Evolutionary conservation across 2,888 invertebrate genomes (phyloP).

Genomic region (Drosophila macrothrix): DNA sequence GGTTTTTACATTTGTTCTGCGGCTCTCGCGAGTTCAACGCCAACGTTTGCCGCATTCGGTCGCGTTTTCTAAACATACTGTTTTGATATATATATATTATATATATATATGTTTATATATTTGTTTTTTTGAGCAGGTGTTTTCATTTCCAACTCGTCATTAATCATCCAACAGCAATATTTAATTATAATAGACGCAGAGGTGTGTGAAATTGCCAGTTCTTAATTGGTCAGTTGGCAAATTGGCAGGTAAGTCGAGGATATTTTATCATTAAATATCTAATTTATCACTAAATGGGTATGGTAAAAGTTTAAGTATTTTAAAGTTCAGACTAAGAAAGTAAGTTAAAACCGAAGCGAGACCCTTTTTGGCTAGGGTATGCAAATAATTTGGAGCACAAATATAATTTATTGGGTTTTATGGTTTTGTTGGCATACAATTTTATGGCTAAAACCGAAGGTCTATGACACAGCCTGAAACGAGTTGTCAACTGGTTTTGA

Average conservation of each 20-base stretch:
- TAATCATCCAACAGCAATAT: constrained; percentile 19
- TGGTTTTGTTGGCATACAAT: constrained; percentile 32
- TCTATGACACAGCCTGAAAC: constrained; percentile 62
- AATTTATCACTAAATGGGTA: not conserved
- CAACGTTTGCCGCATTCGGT: constrained; percentile 56
- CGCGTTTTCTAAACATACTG: constrained; percentile 16
- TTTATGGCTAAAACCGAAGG: constrained; percentile 29
- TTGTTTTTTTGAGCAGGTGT: constrained; percentile 18
- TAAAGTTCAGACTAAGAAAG: not conserved
- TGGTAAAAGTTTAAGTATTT: not conserved
- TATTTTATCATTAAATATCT: not conserved
- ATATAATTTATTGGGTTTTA: constrained; percentile 8
- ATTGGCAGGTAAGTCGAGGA: constrained; percentile 23
- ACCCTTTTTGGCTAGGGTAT: not conserved
- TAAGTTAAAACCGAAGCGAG: not conserved
- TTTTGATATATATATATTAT: not conserved
- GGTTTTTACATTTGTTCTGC: constrained; percentile 42
- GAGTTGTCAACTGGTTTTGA: constrained; percentile 62
- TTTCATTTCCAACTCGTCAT: constrained; percentile 6
- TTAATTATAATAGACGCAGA: constrained; percentile 4
- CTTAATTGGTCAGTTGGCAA: not conserved
- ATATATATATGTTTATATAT: not conserved
- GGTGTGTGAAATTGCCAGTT: constrained; percentile 28
- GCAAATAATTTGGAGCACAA: not conserved
- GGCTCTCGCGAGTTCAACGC: constrained; percentile 57